Base-by-base conservation (phyloP, 2,888 invertebrate species). In the Pandemis cinnamomeana region DNA sequence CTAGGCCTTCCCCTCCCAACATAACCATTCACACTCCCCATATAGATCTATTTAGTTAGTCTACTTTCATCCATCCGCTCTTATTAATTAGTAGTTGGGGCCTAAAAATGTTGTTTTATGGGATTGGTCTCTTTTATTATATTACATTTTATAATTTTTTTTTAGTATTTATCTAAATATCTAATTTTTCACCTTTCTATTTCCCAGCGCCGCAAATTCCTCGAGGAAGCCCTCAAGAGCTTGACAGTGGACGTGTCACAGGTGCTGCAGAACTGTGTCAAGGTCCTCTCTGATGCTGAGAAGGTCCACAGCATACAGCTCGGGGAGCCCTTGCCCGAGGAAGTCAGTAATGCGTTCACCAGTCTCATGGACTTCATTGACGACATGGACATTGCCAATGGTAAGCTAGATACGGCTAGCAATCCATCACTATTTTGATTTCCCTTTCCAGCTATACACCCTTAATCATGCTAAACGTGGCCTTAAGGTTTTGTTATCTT, bases 351-450 rank as follows among this genome's bases (percentile, higher is more conserved):
- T n/a, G 96, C 97, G 0, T 94, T 98, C n/a, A 95, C 96, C 46
- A 94, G 93, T 53, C 94, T 98, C 20, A 85, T 95, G 20, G 96
- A 97, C 68, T 95, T 95, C 83, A 95, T 97, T 67, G 97, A 97
- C 84, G 95, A 96, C 78, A 95, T 98, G 60, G 98, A 98, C 88
- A 93, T 96, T 74, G 97, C 98, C 0, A 97, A 96, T 87, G 98
- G 96, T 96, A 83, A 3, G 20, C 20, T 20, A 20, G 20, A 20
- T 20, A 1, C 20, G 1, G 1, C 20, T 20, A 20, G 20, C 20
- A 20, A 20, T 1, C 20, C 20, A 20, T 20, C 20, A 20, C 20
- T 20, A 20, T 20, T 20, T 20, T 20, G 20, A 20, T 20, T 20
- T 20, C 20, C 20, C 20, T 20, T 20, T 20, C 20, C 20, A 20